phyloP scores from a whole-genome alignment of 1,140 invertebrate species.

The Musca vetustissima region DNA sequence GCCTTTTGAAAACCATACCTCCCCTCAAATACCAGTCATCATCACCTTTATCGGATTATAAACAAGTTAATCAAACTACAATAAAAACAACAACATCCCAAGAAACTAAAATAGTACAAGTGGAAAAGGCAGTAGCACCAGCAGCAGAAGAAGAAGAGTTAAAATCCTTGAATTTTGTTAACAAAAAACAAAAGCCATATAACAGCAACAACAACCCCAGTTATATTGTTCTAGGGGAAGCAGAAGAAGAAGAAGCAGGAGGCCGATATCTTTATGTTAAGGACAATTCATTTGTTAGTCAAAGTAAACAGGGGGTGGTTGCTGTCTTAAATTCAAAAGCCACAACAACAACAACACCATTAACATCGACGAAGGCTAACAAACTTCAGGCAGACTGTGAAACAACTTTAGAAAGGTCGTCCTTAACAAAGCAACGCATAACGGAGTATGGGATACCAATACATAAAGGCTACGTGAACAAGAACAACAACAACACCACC shows the following conservation, averaged over 20 bases:
- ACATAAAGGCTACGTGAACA: background rate
- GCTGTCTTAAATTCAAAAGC: background rate
- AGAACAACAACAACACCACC: background rate
- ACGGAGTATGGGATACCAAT: constrained; percentile 29
- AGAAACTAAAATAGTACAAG: no score
- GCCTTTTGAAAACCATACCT: constrained; percentile 28
- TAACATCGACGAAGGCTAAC: constrained; percentile 26
- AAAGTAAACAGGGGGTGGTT: constrained; percentile 22
- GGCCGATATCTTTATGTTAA: constrained; percentile 43
- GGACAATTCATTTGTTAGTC: constrained; percentile 38
- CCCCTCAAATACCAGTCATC: background rate
- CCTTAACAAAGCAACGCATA: constrained; percentile 28
- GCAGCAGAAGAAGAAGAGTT: no score
- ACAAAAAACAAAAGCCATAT: no score
- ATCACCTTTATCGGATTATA: background rate
- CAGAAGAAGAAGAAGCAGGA: background rate
- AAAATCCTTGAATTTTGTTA: no score
- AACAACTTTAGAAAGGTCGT: constrained; percentile 22
- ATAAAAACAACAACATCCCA: background rate
- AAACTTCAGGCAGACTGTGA: constrained; percentile 35
- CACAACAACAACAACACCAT: constrained; percentile 30
- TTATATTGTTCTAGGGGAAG: no score
- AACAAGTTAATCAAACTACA: constrained; percentile 10
- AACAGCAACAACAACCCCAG: background rate
- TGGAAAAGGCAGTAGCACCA: no score